phyloP scores from a whole-genome alignment of 2,888 invertebrate genomes.

The Nemotelus nigrinus region DNA sequence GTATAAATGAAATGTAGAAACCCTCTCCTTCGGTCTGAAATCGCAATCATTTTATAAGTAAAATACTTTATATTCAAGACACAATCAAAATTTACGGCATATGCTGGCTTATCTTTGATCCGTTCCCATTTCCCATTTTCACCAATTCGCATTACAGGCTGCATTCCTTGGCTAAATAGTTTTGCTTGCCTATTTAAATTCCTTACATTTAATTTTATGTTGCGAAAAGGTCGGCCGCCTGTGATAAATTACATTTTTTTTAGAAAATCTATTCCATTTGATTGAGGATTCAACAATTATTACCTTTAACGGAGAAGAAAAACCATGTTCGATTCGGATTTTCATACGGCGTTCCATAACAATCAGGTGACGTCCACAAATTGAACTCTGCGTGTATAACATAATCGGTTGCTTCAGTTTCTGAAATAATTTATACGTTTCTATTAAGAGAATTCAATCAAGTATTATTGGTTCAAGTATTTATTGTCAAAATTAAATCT shows the following conservation, averaged over 20 bases:
- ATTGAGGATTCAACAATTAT: conserved; percentile 4
- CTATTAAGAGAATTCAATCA: too few species aligned
- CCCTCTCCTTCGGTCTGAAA: conserved; percentile 73
- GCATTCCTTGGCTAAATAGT: conserved; percentile 92
- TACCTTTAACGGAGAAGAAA: conserved; percentile 81
- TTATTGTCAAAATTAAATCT: too few species aligned
- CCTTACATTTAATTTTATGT: conserved; percentile 83
- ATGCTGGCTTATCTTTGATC: conserved; percentile 81
- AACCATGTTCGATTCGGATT: conserved; percentile 94
- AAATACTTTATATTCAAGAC: background rate
- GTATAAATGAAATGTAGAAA: conserved; percentile 80
- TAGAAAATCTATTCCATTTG: background rate
- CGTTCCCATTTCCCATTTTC: conserved; percentile 85
- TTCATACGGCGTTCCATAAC: conserved; percentile 85
- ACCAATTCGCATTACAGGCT: conserved; percentile 81
- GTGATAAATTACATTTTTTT: conserved; percentile 41
- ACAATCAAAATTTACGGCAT: conserved; percentile 69
- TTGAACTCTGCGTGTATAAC: conserved; percentile 78
- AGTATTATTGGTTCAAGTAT: too few species aligned
- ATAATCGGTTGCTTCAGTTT: conserved; percentile 42
- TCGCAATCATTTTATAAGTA: conserved; percentile 2
- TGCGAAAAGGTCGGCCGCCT: conserved; percentile 67
- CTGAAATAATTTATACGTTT: conserved; percentile 17
- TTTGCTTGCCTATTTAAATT: conserved; percentile 91
- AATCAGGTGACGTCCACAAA: conserved; percentile 90